Evolutionary conservation across 2,113 vertebrate genomes (phyloP), one percentile per base, ranked within the genome.

Genomic region (Salvator merianae): DNA sequence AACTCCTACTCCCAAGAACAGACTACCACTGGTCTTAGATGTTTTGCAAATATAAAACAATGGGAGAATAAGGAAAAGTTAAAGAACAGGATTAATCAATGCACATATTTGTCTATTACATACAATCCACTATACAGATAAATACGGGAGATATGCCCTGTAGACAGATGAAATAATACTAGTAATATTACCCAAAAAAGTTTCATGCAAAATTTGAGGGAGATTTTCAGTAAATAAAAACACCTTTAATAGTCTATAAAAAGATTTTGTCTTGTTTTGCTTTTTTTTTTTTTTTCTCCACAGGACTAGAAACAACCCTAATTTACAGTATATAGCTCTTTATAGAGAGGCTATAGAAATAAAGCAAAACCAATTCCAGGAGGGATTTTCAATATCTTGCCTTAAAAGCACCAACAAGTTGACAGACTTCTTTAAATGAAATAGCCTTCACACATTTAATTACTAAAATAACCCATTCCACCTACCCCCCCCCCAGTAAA

Each of bases 391-490:
- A 84, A 50, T 84, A 89, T 89, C 63, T 91, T 91, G 75, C 47
- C 91, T 85, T 85, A 93, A 93, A 93, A 91, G 24, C 77, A 92
- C 65, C 77, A 90, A 83, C 7, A 89, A 72, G 79, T 53, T 88
- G 71, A 89, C 14, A 68, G 79, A 83, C 83, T 88, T 59, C 24
- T 85, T 85, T n/a, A 90, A 92, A 93, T 89, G 13, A 92, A 92
- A 69, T 84, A 80, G 75, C 83, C 65, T 72, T 85, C 71, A 92
- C 83, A 92, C 72, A 88, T 87, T 84, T 86, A 63, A 86, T 87
- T 91, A 87, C 36, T 93, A 92, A 92, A 89, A 93, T 87, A 88
- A 66, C 81, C 50, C 80, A 88, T 93, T 74, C 89, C 87, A 13
- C 59, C 50, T 14, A 13, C 43, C 62, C 88, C 4, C 43, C n/a